Percentiles rank a stretch among this genome's conserved stretches.
These are phyloP conservation scores for Sycophaga agraensis DNA, from an alignment of 1,140 invertebrate species.

Conservation along the genomic window DNA sequence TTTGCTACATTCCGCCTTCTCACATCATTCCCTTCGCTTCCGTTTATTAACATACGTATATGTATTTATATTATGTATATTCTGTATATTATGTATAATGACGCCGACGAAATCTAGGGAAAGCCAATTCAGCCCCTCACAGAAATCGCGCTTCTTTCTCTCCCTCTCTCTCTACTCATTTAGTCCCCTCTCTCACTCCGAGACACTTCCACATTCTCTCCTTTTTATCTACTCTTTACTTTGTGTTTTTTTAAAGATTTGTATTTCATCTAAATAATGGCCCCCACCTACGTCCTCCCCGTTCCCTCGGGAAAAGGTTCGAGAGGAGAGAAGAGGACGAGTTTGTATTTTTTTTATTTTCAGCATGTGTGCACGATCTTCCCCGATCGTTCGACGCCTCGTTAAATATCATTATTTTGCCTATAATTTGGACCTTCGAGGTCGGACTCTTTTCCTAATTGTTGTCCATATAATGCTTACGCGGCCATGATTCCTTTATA, in stretches of 20 bases:
- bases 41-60: slow-evolving; percentile 27
- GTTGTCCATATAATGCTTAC: background rate
- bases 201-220: background rate
- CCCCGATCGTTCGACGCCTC: slow-evolving; percentile 13
- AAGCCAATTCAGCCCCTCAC: slow-evolving; percentile 25
- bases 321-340: slow-evolving; percentile 21
- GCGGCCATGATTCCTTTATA: background rate
- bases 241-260: background rate
- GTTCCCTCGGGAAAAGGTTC: slow-evolving; percentile 13
- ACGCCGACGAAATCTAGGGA: slow-evolving; percentile 36
- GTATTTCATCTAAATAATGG: slow-evolving; percentile 25
- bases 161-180: slow-evolving; percentile 2
- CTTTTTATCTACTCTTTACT: background rate
- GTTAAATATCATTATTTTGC: slow-evolving; percentile 1
- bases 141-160: slow-evolving; percentile 5
- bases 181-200: slow-evolving; percentile 1
- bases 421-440: background rate
- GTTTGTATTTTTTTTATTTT: slow-evolving; percentile 13
- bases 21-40: background rate
- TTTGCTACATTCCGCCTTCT: slow-evolving; percentile 1
- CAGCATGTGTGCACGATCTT: background rate
- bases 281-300: slow-evolving; percentile 24
- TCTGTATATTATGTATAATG: slow-evolving; percentile 29
- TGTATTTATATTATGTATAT: slow-evolving; percentile 27
- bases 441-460: slow-evolving; percentile 8